These are phyloP conservation scores for Chamaetylas fuelleborni DNA, from an alignment of 2,113 vertebrate species.

Conservation along the genomic window DNA sequence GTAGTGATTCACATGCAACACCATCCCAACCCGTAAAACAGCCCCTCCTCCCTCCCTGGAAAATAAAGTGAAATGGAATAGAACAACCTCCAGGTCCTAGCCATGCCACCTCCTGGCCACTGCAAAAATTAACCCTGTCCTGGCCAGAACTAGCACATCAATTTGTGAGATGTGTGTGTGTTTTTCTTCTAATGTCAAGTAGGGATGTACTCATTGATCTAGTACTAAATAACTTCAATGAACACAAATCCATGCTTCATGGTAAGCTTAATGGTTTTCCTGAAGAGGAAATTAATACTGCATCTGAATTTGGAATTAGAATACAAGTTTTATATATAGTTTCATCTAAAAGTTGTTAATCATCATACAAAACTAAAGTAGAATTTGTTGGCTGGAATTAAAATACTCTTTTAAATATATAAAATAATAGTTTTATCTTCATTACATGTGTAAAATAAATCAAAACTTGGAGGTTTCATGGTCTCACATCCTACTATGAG, in stretches of 20 bases:
- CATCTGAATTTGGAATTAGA: not conserved
- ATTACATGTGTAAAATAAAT: not conserved
- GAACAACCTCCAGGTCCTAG: not conserved
- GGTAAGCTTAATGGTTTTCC: not conserved
- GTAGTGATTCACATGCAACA: not conserved
- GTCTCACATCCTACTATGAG: not conserved
- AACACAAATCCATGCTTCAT: not conserved
- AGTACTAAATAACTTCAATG: not conserved
- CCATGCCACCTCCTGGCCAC: not conserved
- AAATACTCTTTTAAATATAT: not conserved
- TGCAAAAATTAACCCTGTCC: not conserved
- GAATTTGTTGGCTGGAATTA: not conserved
- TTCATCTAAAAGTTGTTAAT: not conserved
- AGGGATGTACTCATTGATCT: not conserved
- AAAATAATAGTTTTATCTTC: not conserved
- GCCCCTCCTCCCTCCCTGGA: not conserved
- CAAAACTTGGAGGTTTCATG: not conserved
- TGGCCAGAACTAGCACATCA: not conserved
- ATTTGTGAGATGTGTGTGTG: not conserved
- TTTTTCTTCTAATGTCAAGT: not conserved
- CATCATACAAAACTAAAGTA: not conserved
- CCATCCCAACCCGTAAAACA: not conserved
- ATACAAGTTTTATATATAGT: not conserved
- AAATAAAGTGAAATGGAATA: not conserved
- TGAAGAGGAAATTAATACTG: not conserved